Conservation (phyloP, 1,140 invertebrate species). For the Drosophila nigromelanica region DNA sequence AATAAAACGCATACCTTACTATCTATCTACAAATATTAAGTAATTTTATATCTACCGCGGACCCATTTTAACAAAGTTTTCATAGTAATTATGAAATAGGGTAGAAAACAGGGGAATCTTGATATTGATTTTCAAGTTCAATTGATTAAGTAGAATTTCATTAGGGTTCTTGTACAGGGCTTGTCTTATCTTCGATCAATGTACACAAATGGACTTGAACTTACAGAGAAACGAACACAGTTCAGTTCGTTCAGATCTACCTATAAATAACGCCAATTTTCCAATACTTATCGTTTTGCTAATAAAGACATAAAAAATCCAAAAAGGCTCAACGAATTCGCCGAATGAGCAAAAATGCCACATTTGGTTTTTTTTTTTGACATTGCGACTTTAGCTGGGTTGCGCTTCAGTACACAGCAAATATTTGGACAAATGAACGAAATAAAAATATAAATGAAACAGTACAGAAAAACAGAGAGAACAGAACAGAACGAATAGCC, state of each 20-base stretch:
- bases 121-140: constrained; percentile 33
- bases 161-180: constrained; percentile 35
- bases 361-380: background rate
- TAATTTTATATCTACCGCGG: no score
- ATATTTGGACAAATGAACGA: constrained; percentile 42
- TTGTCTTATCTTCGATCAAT: constrained; percentile 53
- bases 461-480: constrained; percentile 2
- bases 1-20: no score
- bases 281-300: constrained; percentile 59
- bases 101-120: background rate
- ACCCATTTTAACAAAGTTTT: background rate
- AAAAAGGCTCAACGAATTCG: constrained; percentile 55
- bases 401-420: constrained; percentile 54
- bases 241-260: constrained; percentile 19
- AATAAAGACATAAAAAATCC: constrained; percentile 69
- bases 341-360: constrained; percentile 57
- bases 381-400: constrained; percentile 38
- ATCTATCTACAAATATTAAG: background rate
- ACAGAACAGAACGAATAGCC: constrained; percentile 1
- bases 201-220: constrained; percentile 41
- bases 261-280: constrained; percentile 13
- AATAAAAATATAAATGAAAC: background rate
- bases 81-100: background rate
- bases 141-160: constrained; percentile 24
- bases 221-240: constrained; percentile 11